A percentile compares a stretch with the other conserved stretches of the same genome.
Conservation (phyloP, 2,888 invertebrate genomes). For the Halictus ligatus region DNA sequence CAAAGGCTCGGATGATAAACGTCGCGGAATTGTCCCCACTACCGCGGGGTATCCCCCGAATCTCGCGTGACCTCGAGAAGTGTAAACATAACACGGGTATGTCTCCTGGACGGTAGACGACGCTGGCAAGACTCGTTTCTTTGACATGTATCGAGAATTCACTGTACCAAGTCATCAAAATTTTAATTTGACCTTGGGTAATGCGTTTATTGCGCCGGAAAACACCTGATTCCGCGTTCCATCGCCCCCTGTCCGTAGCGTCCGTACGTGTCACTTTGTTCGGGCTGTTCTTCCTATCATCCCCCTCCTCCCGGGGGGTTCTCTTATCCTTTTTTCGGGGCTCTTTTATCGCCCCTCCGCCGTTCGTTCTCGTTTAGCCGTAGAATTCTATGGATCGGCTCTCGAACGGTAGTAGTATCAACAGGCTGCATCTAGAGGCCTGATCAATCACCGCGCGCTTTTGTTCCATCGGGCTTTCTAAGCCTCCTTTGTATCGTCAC, state of each 20-base stretch:
- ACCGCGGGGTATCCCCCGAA: too few species aligned
- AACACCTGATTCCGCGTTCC: conserved; percentile 2
- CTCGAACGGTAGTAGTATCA: conserved; percentile 77
- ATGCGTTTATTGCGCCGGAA: not conserved
- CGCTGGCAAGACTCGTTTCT: too few species aligned
- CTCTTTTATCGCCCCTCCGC: conserved; percentile 51
- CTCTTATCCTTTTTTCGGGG: conserved; percentile 45
- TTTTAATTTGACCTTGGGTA: not conserved
- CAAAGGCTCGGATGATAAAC: too few species aligned
- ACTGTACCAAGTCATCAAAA: too few species aligned
- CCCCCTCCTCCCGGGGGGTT: not conserved
- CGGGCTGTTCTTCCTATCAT: conserved; percentile 16
- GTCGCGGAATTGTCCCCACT: too few species aligned
- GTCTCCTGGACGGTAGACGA: too few species aligned
- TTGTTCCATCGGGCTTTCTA: conserved; percentile 79
- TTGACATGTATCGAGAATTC: too few species aligned
- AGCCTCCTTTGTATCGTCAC: conserved; percentile 79
- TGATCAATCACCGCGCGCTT: conserved; percentile 81
- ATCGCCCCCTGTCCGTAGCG: not conserved
- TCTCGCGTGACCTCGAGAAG: too few species aligned
- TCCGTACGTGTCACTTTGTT: conserved; percentile 29
- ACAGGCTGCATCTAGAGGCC: conserved; percentile 79
- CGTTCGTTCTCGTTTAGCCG: conserved; percentile 54
- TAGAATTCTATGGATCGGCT: conserved; percentile 71
- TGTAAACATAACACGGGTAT: too few species aligned